These are phyloP conservation scores for Cliona cf. orientalis DNA, from an alignment of 37 sponge, comb jelly and placozoan genomes.

Conservation along the genomic window DNA sequence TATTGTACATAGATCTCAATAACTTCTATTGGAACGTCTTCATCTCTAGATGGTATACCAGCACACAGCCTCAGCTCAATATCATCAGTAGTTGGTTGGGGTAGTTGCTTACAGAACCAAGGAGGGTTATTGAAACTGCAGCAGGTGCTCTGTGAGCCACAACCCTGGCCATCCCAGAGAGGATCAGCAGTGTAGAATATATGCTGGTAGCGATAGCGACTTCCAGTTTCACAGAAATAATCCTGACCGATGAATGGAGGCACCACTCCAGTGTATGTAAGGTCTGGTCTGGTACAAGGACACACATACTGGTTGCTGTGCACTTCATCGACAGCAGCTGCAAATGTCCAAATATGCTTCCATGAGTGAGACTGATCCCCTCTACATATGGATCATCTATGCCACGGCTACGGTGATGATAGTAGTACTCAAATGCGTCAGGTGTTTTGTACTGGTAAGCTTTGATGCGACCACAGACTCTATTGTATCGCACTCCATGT, in stretches of 20 bases:
- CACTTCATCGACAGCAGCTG: slow-evolving; percentile 36
- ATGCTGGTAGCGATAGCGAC: not conserved
- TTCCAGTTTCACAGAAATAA: slow-evolving; percentile 53
- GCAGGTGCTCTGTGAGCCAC: slow-evolving; percentile 26
- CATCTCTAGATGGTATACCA: not conserved
- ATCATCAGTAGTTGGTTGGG: slow-evolving; percentile 16
- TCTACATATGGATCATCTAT: slow-evolving; percentile 38
- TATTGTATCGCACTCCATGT: not conserved
- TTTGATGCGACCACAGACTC: slow-evolving; percentile 33
- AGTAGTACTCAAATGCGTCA: slow-evolving; percentile 20
- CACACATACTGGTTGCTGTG: not conserved
- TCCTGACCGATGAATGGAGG: slow-evolving; percentile 45
- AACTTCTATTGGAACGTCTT: slow-evolving; percentile 22
- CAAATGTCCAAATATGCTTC: slow-evolving; percentile 55
- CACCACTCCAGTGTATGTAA: not conserved
- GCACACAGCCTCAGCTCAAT: slow-evolving; percentile 30
- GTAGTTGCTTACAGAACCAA: slow-evolving; percentile 34
- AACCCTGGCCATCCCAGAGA: no score
- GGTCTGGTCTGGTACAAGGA: slow-evolving; percentile 13
- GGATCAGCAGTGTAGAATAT: slow-evolving; percentile 20
- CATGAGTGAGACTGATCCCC: slow-evolving; percentile 26
- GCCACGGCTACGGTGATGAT: not conserved
- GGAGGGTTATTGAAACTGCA: slow-evolving; percentile 6
- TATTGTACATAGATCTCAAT: slow-evolving; percentile 33
- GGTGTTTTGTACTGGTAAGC: slow-evolving; percentile 28